phyloP scores from a whole-genome alignment of 2,113 vertebrate genomes.

The Fulica atra region DNA sequence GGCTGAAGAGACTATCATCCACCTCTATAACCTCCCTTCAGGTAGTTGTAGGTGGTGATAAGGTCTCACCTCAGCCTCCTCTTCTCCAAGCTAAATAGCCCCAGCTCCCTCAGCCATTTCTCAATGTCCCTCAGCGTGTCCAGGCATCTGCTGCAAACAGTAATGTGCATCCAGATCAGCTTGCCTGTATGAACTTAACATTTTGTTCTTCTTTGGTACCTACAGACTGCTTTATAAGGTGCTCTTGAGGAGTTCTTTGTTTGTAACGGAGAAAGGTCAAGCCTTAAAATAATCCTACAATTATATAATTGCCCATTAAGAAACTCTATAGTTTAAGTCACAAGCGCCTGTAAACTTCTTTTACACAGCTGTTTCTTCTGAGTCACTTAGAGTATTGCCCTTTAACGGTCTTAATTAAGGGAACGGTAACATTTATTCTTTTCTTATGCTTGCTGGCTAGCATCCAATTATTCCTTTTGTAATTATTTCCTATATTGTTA shows the following conservation, averaged over 20 bases:
- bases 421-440: not conserved
- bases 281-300: not conserved
- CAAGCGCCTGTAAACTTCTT: not conserved
- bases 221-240: not conserved
- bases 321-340: not conserved
- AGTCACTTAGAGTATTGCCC: not conserved
- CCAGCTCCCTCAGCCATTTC: too few relatives aligned
- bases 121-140: not conserved
- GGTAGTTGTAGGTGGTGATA: too few relatives aligned
- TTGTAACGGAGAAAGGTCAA: not conserved
- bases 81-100: too few relatives aligned
- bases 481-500: not conserved
- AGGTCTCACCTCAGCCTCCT: too few relatives aligned
- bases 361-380: not conserved
- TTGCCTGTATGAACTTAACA: not conserved
- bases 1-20: too few relatives aligned
- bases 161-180: not conserved
- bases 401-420: not conserved
- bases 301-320: not conserved
- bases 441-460: not conserved
- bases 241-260: not conserved
- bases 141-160: rapidly evolving
- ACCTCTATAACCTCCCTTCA: too few relatives aligned
- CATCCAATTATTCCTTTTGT: not conserved
- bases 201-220: not conserved